A percentile compares a stretch with the other conserved stretches of the same genome.
These are phyloP conservation scores for Nothoprocta perdicaria DNA, from an alignment of 2,113 vertebrate species.

Conservation along the genomic window DNA sequence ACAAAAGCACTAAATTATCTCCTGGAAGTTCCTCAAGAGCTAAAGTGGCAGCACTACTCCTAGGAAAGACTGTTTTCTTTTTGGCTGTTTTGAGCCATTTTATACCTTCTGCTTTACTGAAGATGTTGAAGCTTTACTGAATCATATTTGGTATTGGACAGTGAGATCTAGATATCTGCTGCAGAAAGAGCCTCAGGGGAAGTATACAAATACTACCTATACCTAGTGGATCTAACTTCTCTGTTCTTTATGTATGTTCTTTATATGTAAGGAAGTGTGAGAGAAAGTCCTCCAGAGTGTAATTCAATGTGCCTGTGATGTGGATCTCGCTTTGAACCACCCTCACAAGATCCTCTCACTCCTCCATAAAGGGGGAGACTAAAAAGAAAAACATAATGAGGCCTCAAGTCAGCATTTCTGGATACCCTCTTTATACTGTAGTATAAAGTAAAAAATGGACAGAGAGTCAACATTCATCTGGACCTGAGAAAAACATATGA, in stretches of 20 bases:
- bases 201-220: neutral
- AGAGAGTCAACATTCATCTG: neutral
- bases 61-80: neutral
- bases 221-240: neutral
- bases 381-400: neutral
- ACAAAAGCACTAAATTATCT: neutral
- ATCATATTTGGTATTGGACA: neutral
- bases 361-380: neutral
- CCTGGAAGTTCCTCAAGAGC: neutral
- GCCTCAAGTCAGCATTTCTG: neutral
- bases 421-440: neutral
- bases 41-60: neutral
- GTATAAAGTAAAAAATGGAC: neutral
- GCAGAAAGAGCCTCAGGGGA: neutral
- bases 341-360: slow-evolving; percentile 8
- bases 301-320: neutral
- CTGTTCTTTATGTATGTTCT: accelerated
- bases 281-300: neutral
- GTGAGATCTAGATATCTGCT: neutral
- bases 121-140: neutral
- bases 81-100: neutral
- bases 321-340: neutral
- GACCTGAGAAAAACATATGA: neutral
- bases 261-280: accelerated
- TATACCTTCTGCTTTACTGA: neutral